Percentiles rank a stretch among this genome's conserved stretches.
Evolutionary conservation across 2,888 invertebrate species (phyloP).

Genomic region (Sesia bembeciformis): DNA sequence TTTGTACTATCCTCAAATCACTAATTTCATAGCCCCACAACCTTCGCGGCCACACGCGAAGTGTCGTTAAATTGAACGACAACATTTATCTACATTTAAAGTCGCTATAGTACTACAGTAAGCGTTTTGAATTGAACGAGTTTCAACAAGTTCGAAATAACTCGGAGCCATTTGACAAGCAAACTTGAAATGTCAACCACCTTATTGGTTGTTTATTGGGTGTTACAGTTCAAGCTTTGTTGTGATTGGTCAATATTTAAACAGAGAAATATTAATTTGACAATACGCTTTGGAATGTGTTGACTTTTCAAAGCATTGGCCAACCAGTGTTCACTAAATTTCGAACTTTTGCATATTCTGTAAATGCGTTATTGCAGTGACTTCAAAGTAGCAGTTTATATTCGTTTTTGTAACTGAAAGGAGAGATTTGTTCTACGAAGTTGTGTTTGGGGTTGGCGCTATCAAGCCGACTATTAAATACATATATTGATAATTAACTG

Average conservation of each 20-base stretch:
- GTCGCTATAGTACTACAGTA: slow-evolving; percentile 4
- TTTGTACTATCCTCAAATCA: slow-evolving; percentile 4
- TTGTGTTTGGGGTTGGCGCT: no score
- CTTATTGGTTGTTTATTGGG: neutral
- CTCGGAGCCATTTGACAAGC: slow-evolving; percentile 14
- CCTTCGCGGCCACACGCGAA: slow-evolving; percentile 42
- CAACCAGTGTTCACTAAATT: no score
- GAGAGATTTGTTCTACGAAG: no score
- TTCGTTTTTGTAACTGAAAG: no score
- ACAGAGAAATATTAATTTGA: neutral
- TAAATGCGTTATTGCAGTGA: no score
- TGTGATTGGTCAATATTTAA: neutral
- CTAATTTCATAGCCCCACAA: slow-evolving; percentile 15
- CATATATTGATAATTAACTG: no score
- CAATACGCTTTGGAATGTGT: no score
- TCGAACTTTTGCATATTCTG: no score
- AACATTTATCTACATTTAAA: slow-evolving; percentile 48
- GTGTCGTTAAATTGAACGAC: slow-evolving; percentile 49
- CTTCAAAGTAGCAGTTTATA: no score
- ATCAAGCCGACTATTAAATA: no score
- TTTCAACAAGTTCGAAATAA: neutral
- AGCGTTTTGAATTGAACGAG: neutral
- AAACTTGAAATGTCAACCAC: slow-evolving; percentile 16
- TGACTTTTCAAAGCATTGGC: no score
- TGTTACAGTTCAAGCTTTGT: neutral